Evolutionary conservation across 2,113 vertebrate species (phyloP).

Genomic region (Chloropsis hardwickii): DNA sequence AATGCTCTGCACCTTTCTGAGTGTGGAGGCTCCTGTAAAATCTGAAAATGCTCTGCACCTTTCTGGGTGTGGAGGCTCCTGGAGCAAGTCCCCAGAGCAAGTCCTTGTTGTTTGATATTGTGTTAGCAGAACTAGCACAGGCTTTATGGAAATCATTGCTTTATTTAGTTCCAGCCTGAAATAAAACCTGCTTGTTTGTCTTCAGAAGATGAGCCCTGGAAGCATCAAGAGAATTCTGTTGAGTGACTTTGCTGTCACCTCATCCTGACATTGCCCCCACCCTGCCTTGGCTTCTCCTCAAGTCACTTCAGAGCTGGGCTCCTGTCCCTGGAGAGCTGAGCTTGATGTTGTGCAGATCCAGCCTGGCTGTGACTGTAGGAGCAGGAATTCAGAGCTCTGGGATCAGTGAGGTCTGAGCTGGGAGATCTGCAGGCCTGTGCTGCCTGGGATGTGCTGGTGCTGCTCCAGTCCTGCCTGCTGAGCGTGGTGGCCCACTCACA

Average conservation of each 20-base stretch:
- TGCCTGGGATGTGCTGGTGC: background rate
- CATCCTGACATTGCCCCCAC: background rate
- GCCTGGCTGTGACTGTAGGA: background rate
- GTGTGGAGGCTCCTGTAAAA: background rate
- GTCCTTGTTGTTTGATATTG: background rate
- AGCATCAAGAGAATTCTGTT: background rate
- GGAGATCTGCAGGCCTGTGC: background rate
- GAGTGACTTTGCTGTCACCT: background rate
- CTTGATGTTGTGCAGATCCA: background rate
- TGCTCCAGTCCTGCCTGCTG: background rate
- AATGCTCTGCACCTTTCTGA: background rate
- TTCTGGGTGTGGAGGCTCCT: background rate
- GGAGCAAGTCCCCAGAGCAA: background rate
- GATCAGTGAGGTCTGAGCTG: background rate
- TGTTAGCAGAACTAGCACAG: background rate
- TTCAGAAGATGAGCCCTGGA: background rate
- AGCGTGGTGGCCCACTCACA: background rate
- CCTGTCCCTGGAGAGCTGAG: background rate
- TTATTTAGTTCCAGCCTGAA: background rate
- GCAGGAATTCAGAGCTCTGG: background rate
- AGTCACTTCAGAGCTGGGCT: background rate
- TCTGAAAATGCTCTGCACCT: background rate
- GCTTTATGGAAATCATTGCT: background rate
- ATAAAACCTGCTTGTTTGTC: background rate
- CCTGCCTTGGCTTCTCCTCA: background rate